Base-by-base conservation (phyloP, 2,797 vertebrate species). In the Pseudotriccus pelzelni region DNA sequence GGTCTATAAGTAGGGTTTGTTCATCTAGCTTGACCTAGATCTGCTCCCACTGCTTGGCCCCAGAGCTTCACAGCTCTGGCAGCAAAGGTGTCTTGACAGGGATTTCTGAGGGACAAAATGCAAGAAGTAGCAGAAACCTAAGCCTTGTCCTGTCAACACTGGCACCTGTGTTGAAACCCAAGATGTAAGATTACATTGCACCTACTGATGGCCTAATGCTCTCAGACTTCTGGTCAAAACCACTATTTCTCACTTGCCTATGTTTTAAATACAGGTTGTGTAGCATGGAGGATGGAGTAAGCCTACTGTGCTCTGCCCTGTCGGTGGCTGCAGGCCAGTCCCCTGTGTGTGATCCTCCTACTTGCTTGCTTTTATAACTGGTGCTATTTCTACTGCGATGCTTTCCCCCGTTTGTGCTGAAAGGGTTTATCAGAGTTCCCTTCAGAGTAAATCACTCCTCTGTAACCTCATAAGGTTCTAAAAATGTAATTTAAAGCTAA, bases 401-500 rank as follows among this genome's bases (percentile, higher is more conserved):
- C 34, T 85, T 77, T 87, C 22, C 24, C 32, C 63, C 22, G 17
- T 76, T 87, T 93, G 72, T 86, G 44, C 82, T 56, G 24, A 67
- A 60, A 58, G 56, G 8, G 28, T 70, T 95, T 95, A 68, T 90
- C 49, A 64, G 63, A 49, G 21, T 46, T 92, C 32, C 82, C 58
- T 93, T 93, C 63, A 56, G 67, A 80, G 63, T 68, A 78, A 94
- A 92, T 85, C 44, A 75, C 23, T 60, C n/a, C 52, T 64, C 64
- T 86, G 46, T 62, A 77, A 80, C 60, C 67, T 91, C 0, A 3
- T 78, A 49, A 77, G 27, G 62, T 80, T 91, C 93, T 75, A 87
- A 95, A 94, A 94, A 66, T 70, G 52, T 68, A 66, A 83, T 89
- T 96, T 83, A 80, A 90, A 92, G 44, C 59, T 76, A 84, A 88